These are phyloP conservation scores for Megaceryle maxima DNA, from an alignment of 2,113 vertebrate genomes.

Conservation along the genomic window DNA sequence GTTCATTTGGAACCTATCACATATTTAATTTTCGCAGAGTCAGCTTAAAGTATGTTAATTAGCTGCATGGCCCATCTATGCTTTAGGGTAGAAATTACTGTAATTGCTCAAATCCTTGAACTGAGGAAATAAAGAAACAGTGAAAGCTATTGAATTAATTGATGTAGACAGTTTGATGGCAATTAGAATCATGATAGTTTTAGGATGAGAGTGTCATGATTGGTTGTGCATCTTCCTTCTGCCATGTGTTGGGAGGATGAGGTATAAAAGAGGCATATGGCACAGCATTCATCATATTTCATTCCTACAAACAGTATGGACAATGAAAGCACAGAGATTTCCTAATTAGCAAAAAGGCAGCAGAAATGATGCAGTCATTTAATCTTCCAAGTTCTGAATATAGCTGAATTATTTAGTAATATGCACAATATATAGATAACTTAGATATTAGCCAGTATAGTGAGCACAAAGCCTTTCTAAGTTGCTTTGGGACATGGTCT, in stretches of 20 bases:
- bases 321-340: background rate
- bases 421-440: background rate
- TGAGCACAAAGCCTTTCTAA: background rate
- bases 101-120: constrained; percentile 17
- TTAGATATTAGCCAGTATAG: background rate
- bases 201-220: background rate
- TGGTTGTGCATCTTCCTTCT: background rate
- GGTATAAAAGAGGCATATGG: background rate
- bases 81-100: background rate
- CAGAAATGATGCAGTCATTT: background rate
- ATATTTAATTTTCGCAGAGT: background rate
- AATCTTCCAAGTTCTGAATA: background rate
- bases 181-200: background rate
- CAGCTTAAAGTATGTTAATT: background rate
- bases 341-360: background rate
- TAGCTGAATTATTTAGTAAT: background rate
- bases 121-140: constrained; percentile 8
- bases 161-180: background rate
- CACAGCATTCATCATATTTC: background rate
- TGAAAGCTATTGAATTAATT: background rate
- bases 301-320: background rate
- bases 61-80: background rate
- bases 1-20: background rate
- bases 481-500: background rate
- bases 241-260: background rate